phyloP scores from a whole-genome alignment of 2,888 invertebrate species.

The Tryphoninae sp. region DNA sequence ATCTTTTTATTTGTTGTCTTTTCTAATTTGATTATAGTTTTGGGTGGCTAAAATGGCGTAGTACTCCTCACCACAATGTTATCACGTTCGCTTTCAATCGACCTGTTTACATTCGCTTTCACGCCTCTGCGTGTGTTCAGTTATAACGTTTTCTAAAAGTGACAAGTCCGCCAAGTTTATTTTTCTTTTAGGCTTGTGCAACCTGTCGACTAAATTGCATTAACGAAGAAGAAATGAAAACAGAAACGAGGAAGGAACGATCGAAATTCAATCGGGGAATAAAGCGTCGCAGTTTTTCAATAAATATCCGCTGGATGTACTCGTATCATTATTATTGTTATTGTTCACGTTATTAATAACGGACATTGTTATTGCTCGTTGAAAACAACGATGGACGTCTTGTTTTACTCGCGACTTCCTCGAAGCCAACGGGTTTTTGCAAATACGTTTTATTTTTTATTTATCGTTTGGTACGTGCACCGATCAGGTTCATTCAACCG shows the following conservation, averaged over 20 bases:
- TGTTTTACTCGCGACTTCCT: slow-evolving; percentile 39
- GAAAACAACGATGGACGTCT: not conserved
- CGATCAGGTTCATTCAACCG: not conserved
- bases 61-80: too few relatives aligned
- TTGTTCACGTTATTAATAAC: slow-evolving; percentile 9
- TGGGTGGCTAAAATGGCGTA: too few relatives aligned
- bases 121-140: slow-evolving; percentile 29
- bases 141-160: slow-evolving; percentile 25
- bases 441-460: not conserved
- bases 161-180: slow-evolving; percentile 11
- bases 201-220: slow-evolving; percentile 16
- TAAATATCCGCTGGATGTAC: slow-evolving; percentile 3
- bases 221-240: slow-evolving; percentile 6
- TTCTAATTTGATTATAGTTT: too few relatives aligned
- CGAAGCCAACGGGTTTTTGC: not conserved
- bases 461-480: not conserved
- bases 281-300: not conserved
- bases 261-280: not conserved
- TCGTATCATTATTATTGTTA: not conserved
- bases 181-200: slow-evolving; percentile 12
- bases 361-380: slow-evolving; percentile 12
- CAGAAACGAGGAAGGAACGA: not conserved
- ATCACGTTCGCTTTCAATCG: slow-evolving; percentile 9
- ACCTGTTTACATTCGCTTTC: slow-evolving; percentile 35
- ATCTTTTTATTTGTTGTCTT: too few relatives aligned